Conservation (phyloP, 2,888 invertebrate genomes). For the Cheiracanthium punctorium region DNA sequence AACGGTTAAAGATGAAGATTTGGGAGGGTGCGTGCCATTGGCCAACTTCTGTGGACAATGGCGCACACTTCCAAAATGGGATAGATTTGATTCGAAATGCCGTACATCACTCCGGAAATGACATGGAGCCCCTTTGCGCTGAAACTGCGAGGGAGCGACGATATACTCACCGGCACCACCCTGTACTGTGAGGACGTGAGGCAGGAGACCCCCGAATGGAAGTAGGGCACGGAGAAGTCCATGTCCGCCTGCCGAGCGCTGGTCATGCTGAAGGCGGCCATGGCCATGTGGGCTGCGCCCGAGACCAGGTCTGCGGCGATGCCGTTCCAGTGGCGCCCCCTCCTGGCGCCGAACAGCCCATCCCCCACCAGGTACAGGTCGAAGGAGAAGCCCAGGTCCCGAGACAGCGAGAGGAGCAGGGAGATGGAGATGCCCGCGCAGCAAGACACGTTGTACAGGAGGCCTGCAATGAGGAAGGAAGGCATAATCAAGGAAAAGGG, state of each 20-base stretch:
- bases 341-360: conserved; percentile 75
- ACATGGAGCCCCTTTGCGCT: no score
- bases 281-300: conserved; percentile 92
- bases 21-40: no score
- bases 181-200: conserved; percentile 85
- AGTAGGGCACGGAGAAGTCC: conserved; percentile 93
- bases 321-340: conserved; percentile 85
- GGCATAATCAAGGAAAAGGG: no score
- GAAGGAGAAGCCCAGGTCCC: conserved; percentile 91
- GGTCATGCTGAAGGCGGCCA: conserved; percentile 91
- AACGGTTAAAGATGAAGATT: no score
- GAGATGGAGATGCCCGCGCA: conserved; percentile 93
- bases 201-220: conserved; percentile 91
- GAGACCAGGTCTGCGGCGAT: conserved; percentile 90
- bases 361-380: conserved; percentile 86
- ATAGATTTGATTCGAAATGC: no score
- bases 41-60: no score
- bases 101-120: no score
- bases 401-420: conserved; percentile 87
- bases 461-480: conserved; percentile 14
- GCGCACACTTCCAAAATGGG: no score
- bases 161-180: conserved; percentile 81
- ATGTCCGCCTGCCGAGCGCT: conserved; percentile 80
- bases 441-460: conserved; percentile 81
- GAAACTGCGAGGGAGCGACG: no score